Evolutionary conservation across 1,140 invertebrate species (phyloP), one percentile per base, ranked within the genome.

Genomic region (Apis florea): DNA sequence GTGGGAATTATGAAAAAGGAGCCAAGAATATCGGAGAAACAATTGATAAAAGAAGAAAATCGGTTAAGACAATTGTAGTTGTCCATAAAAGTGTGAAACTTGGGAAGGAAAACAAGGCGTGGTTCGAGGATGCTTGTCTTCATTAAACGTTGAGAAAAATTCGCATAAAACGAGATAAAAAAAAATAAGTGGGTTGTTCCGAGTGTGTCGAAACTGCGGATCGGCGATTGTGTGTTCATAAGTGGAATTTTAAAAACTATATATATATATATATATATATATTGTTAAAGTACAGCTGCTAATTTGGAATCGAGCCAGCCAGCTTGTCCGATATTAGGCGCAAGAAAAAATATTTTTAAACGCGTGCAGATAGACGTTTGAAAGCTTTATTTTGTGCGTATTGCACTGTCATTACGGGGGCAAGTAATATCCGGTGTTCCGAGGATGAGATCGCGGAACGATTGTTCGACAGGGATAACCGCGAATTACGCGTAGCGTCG

Each of bases 381-480:
- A 24, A 58, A 61, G 49, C 72, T 79, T 63, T 63, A 12, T 63
- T 72, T 47, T 21, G 17, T 12, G 58, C 47, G 31, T 6, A 40
- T n/a, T 40, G 31, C 31, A 58, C 5, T 61, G 63, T 40, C 58
- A 79, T 71, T 70, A 71, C 13, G 10, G n/a, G 21, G 40, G 31
- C 73, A 6, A 21, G 24, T 61, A 61, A 49, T 61, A 59, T 53
- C 66, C 66, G 40, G 63, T 58, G 53, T 40, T 66, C 15, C 5
- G 73, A 66, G 19, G 75, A 78, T 78, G 53, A 69, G 54, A 68
- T 26, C 19, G 67, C 76, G 10, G 24, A 53, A 31, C 26, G 67
- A 79, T 79, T 67, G 74, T 76, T 53, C 31, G 49, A 17, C 0
- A 11, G 26, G 26, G 69, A 40, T 63, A 63, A 72, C 66, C 19